phyloP scores from a whole-genome alignment of 1,140 invertebrate species.

The Chrysoperla carnea region DNA sequence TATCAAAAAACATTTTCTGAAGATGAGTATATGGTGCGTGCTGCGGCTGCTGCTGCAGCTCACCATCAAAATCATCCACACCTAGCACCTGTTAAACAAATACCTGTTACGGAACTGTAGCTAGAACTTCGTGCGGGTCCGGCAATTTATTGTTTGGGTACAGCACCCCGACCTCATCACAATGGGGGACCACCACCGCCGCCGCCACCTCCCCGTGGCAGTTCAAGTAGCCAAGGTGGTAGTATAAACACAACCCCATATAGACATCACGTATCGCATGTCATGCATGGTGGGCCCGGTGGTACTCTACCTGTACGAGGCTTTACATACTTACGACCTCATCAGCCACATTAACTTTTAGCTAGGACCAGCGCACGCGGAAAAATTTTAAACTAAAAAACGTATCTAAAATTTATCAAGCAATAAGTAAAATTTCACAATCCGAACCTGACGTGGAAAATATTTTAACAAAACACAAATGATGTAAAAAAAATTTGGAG shows the following conservation, averaged over 20 bases:
- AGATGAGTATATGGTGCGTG: slow-evolving; percentile 60
- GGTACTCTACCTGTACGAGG: slow-evolving; percentile 51
- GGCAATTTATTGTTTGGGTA: slow-evolving; percentile 42
- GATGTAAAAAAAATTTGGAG: too few relatives aligned
- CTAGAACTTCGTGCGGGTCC: slow-evolving; percentile 70
- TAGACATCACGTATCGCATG: too few relatives aligned
- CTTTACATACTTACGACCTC: slow-evolving; percentile 36
- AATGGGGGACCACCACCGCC: slow-evolving; percentile 30
- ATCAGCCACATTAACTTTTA: neutral
- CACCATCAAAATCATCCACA: slow-evolving; percentile 33
- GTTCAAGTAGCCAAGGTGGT: slow-evolving; percentile 26
- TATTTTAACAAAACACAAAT: too few relatives aligned
- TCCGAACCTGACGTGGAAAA: too few relatives aligned
- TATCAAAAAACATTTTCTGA: slow-evolving; percentile 77
- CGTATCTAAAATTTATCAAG: too few relatives aligned
- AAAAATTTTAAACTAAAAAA: too few relatives aligned
- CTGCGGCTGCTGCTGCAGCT: slow-evolving; percentile 32
- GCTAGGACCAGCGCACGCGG: neutral
- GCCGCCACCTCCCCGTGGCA: slow-evolving; percentile 20
- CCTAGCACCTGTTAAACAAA: slow-evolving; percentile 41
- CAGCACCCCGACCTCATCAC: slow-evolving; percentile 27
- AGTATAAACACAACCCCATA: too few relatives aligned
- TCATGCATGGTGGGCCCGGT: slow-evolving; percentile 16
- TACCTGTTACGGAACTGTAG: slow-evolving; percentile 84
- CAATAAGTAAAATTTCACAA: too few relatives aligned